phyloP scores from a whole-genome alignment of 2,113 vertebrate species.

The Chionodraco myersi region DNA sequence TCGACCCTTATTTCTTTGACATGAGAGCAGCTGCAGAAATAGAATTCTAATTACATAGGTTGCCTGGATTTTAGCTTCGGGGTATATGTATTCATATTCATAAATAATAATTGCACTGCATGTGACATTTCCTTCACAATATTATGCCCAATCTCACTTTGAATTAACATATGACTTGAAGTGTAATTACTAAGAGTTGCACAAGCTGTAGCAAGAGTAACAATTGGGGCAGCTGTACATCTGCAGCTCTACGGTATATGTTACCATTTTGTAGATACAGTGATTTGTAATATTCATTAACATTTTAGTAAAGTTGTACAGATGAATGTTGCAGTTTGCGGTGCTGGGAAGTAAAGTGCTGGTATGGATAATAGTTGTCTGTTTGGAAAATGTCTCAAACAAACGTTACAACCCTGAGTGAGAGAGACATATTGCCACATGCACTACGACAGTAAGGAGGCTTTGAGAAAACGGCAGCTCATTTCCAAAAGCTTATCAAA shows the following conservation, averaged over 20 bases:
- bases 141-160: not conserved
- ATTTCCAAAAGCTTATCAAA: conserved; percentile 13
- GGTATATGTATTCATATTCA: conserved; percentile 13
- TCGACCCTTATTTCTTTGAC: not conserved
- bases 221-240: not conserved
- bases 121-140: not conserved
- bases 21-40: conserved; percentile 1
- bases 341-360: not conserved
- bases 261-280: not conserved
- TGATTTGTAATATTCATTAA: not conserved
- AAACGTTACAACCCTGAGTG: not conserved
- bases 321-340: not conserved
- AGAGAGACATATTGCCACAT: not conserved
- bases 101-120: conserved; percentile 18
- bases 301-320: not conserved
- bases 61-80: conserved; percentile 18
- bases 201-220: not conserved
- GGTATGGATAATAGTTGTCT: not conserved
- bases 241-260: not conserved
- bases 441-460: not conserved
- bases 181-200: not conserved
- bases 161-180: not conserved
- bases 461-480: not conserved
- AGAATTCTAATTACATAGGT: conserved; percentile 3
- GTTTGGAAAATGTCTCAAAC: not conserved